Percentiles rank a stretch among this genome's conserved stretches.
Evolutionary conservation across 1,140 invertebrate species (phyloP).

Genomic region (Uloborus diversus): DNA sequence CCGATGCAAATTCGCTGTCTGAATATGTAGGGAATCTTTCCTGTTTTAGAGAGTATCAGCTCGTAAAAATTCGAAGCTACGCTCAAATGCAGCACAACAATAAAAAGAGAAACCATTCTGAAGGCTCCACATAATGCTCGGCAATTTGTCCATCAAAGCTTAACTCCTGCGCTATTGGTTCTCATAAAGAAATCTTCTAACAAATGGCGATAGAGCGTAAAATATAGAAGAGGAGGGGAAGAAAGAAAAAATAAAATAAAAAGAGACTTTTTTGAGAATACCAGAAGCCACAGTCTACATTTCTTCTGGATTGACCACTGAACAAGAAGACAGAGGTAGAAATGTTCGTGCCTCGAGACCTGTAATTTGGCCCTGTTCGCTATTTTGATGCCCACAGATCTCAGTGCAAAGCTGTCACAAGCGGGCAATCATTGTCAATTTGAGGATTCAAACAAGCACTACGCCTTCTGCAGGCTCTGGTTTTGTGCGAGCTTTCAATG

Average conservation of each 20-base stretch:
- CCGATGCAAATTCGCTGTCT: no score
- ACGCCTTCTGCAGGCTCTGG: not conserved
- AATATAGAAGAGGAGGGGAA: not conserved
- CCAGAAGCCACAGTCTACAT: not conserved
- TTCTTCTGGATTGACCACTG: not conserved
- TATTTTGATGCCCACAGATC: conserved; percentile 1
- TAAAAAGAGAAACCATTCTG: not conserved
- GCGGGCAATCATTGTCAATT: conserved; percentile 26
- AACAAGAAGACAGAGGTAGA: not conserved
- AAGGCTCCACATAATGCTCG: conserved; percentile 21
- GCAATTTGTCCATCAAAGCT: conserved; percentile 40
- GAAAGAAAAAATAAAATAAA: not conserved
- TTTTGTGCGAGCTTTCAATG: not conserved
- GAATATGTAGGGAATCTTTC: no score
- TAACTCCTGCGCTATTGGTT: conserved; percentile 30
- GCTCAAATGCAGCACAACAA: not conserved
- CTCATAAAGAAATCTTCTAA: conserved; percentile 8
- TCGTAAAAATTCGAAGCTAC: conserved; percentile 7
- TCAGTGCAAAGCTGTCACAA: conserved; percentile 35
- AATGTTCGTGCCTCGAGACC: conserved; percentile 16
- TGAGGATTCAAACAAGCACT: not conserved
- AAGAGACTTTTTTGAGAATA: not conserved
- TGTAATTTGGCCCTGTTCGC: conserved; percentile 17
- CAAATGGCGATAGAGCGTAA: conserved; percentile 32
- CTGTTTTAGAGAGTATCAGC: not conserved